Conservation (phyloP, 2,797 vertebrate genomes). For the Echeneis naucrates region DNA sequence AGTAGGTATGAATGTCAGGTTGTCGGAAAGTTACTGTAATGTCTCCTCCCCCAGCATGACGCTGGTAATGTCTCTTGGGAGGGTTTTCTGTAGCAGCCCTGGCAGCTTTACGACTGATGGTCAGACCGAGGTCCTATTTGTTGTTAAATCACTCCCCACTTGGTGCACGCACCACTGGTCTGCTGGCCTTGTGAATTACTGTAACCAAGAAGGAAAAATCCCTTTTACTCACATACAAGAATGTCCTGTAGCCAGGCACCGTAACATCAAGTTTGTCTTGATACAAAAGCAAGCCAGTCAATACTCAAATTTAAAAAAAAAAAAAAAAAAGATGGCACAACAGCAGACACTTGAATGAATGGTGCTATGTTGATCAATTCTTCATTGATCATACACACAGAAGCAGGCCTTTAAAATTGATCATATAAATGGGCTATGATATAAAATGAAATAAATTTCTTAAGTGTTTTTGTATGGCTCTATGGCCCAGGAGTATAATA, state of each 20-base stretch:
- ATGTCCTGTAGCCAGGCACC: constrained; percentile 20
- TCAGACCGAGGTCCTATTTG: constrained; percentile 15
- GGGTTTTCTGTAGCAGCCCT: neutral
- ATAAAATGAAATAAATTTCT: constrained; percentile 16
- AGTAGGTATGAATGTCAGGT: neutral
- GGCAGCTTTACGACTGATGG: constrained; percentile 8
- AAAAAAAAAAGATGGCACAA: constrained; percentile 24
- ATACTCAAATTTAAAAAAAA: constrained; percentile 7
- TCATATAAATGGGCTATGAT: constrained; percentile 16
- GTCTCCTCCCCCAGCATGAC: neutral
- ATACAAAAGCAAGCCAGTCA: constrained; percentile 18
- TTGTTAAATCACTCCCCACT: constrained; percentile 20
- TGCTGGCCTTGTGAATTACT: constrained; percentile 2
- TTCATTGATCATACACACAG: constrained; percentile 17
- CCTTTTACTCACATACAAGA: constrained; percentile 13
- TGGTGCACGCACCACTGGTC: constrained; percentile 11
- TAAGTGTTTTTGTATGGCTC: constrained; percentile 34
- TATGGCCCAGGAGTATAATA: constrained; percentile 21
- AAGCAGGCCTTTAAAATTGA: constrained; percentile 1
- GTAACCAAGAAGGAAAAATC: constrained; percentile 19
- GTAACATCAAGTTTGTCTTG: constrained; percentile 20
- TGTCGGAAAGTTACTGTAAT: neutral
- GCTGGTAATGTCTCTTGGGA: neutral
- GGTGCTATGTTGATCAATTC: constrained; percentile 34
- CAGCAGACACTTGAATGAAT: constrained; percentile 28